These are phyloP conservation scores for Ectobius pallidus DNA, from an alignment of 2,888 invertebrate species.

Conservation along the genomic window DNA sequence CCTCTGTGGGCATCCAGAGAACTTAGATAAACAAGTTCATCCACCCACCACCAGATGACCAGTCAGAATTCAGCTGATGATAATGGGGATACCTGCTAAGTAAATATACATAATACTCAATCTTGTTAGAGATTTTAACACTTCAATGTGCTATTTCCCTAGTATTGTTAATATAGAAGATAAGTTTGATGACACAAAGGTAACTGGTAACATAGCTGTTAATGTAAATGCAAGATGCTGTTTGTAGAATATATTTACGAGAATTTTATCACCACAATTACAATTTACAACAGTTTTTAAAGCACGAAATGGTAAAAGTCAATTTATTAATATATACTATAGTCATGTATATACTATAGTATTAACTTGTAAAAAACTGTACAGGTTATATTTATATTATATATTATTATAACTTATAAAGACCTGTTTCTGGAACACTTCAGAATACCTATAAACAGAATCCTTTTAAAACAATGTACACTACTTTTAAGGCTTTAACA, in stretches of 20 bases:
- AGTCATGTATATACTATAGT: conserved; percentile 1
- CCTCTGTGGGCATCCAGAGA: no score
- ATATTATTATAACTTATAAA: conserved; percentile 7
- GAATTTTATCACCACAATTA: neutral
- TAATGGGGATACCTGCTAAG: no score
- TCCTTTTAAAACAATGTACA: neutral
- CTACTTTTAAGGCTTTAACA: neutral
- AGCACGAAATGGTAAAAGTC: conserved; percentile 7
- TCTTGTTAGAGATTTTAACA: no score
- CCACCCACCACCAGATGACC: no score
- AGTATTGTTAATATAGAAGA: no score
- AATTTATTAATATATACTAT: conserved; percentile 4
- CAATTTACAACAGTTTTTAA: conserved; percentile 2
- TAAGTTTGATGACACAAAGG: no score
- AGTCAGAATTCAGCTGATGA: no score
- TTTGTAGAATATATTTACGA: neutral
- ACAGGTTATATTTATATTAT: conserved; percentile 1
- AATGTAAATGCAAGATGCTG: no score
- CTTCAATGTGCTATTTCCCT: no score
- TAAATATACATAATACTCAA: no score
- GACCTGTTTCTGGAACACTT: conserved; percentile 1
- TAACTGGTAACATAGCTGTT: no score
- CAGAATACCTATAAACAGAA: neutral
- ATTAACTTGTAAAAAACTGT: conserved; percentile 7
- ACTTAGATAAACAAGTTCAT: no score